Base-by-base conservation (phyloP, 2,797 vertebrate genomes). In the Sphenodon punctatus region DNA sequence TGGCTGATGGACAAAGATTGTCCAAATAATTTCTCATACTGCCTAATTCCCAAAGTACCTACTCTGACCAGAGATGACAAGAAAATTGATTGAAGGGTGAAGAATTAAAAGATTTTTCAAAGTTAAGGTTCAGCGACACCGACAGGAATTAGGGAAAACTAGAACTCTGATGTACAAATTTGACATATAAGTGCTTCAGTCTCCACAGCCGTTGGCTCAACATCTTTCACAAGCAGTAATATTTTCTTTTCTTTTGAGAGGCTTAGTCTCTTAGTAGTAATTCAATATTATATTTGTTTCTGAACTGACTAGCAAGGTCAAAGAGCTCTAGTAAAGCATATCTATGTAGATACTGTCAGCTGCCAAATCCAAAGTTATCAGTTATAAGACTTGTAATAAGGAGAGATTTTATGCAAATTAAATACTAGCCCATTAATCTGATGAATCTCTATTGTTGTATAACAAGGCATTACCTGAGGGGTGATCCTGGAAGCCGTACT, bases 391-490 rank as follows among this genome's bases (percentile, higher is more conserved):
- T 58, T 1, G 17, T 32, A 67, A n/a, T 30, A 67, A 32, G n/a
- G 8, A n/a, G 22, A 53, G 65, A 27, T 13, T 10, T 10, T 14
- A n/a, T 68, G 3, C 20, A n/a, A 2, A 23, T 8, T 67, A 67
- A 51, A 8, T 30, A 10, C 19, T 32, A 20, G 32, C 32, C 55
- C 12, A 20, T 56, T 34, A 22, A 59, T 65, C 14, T 80, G 22
- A 69, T 0, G 82, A 9, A 19, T 59, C 61, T 14, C 46, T 1
- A 0, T 36, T 36, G 36, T 36, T 36, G 36, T 36, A 34, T 36
- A 34, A 51, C 20, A 0, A 76, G 79, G 46, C 16, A 14, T 80
- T 94, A 97, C 97, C 96, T 96, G 95, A 95, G 94, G 90, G 68
- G 81, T 85, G 82, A 95, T 82, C 90, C 93, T 95, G 4, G 93